phyloP scores from a whole-genome alignment of 2,888 invertebrate species.

The Nebria salina region DNA sequence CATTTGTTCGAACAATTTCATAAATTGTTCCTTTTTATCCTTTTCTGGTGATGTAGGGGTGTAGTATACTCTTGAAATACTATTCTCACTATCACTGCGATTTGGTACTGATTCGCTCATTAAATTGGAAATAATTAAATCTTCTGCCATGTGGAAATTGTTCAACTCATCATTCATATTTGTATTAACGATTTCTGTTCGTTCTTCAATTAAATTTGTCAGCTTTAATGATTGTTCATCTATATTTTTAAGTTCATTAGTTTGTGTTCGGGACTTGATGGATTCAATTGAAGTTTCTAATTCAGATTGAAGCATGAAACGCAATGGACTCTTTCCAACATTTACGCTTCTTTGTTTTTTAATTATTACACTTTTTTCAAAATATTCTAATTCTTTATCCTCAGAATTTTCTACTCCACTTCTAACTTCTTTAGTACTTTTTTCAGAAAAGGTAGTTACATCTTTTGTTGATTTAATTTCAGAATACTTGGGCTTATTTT shows the following conservation, averaged over 20 bases:
- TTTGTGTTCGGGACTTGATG: neutral
- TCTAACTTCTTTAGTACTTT: too few species aligned
- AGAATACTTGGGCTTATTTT: neutral
- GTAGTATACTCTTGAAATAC: neutral
- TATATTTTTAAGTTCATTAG: neutral
- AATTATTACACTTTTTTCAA: neutral
- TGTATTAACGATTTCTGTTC: neutral
- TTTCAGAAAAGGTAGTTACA: too few species aligned
- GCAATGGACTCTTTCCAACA: neutral
- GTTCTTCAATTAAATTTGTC: neutral
- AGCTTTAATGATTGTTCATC: neutral
- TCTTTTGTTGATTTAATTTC: too few species aligned
- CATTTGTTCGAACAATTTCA: neutral
- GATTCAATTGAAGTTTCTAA: neutral
- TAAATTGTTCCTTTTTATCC: neutral
- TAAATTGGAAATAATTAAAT: neutral
- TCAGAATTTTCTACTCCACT: too few species aligned
- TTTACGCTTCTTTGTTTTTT: neutral
- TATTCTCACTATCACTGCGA: neutral
- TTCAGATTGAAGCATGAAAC: neutral
- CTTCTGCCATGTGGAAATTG: neutral
- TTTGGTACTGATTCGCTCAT: neutral
- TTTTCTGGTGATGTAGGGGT: neutral
- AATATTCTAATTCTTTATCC: neutral
- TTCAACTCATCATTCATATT: neutral